Base-by-base conservation (phyloP, 1,140 invertebrate species). In the Venustaconcha ellipsiformis region DNA sequence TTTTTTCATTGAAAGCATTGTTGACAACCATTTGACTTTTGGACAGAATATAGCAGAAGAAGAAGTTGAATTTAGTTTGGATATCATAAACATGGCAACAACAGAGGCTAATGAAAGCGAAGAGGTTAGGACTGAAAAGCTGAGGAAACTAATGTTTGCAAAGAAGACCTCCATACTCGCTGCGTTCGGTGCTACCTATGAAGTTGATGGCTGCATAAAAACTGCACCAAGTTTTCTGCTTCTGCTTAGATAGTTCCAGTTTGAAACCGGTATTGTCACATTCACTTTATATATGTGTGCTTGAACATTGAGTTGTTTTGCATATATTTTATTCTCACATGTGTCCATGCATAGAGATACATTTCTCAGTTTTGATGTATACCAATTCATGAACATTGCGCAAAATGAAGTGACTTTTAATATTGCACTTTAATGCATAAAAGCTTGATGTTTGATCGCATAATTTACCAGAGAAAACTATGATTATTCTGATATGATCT, bases 161-260 rank as follows among this genome's bases (percentile, higher is more conserved):
- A 15, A 30, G 68, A 60, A 8, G 20, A 59, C 30, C 30, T 60
- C 12, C 57, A 70, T 17, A 59, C 26, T 13, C 14, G 58, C 11
- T 70, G 69, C 37, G 15, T 70, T 13, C 6, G 57, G 14, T 70
- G 69, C 55, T 57, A 70, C 26, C 12, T 70, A 37, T 70, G 69
- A 17, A 58, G 62, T 23, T 58, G 69, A 30, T 70, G 57, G 69
- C 60, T 62, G 17, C 58, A 70, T 30, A 48, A 70, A 30, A 57
- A 70, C 20, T 70, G 69, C 23, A 57, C 58, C 23, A 17, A 2
- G n/a, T 37, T 37, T 18, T 60, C 69, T 60, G 67, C 37, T 68
- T 57, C 23, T 68, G 67, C 3, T n/a, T 3, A 5, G 55, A 67
- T 48, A 37, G 23, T 67, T 30, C 30, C 14, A 15, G 18, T 20